Percentiles rank a stretch among this genome's conserved stretches.
phyloP scores from a whole-genome alignment of 2,797 vertebrate species.

The Phataginus tetradactyla region DNA sequence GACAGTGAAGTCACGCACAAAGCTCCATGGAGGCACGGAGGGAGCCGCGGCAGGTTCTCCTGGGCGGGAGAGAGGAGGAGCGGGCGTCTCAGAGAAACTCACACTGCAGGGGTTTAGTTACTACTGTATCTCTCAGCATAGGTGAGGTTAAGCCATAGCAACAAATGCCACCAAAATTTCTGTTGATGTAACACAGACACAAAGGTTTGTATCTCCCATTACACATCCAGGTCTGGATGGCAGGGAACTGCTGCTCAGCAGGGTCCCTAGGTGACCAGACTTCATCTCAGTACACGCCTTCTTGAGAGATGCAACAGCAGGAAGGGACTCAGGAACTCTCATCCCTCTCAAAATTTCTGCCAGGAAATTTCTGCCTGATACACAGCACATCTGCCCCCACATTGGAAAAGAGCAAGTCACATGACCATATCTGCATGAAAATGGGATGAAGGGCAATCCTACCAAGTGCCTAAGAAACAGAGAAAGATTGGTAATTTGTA shows the following conservation, averaged over 20 bases:
- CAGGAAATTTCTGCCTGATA: neutral
- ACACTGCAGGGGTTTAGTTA: neutral
- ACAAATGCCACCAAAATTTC: neutral
- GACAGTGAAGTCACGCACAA: neutral
- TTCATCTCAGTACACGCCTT: neutral
- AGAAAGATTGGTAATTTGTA: neutral
- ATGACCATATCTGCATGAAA: neutral
- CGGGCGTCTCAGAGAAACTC: neutral
- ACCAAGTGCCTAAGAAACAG: neutral
- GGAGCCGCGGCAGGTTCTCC: neutral
- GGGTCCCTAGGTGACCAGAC: neutral
- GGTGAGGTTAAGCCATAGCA: neutral
- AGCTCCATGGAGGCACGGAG: neutral
- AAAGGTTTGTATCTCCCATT: neutral
- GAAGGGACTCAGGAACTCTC: neutral
- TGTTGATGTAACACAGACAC: neutral
- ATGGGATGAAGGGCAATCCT: neutral
- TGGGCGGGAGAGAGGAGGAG: neutral
- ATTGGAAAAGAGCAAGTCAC: neutral
- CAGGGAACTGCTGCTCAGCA: neutral
- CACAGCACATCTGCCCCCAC: neutral
- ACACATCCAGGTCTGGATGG: neutral
- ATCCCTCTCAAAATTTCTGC: neutral
- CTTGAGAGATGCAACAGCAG: fast-evolving
- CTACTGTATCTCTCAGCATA: neutral